A percentile compares a stretch with the other conserved stretches of the same genome.
These are phyloP conservation scores for Poeciliopsis infans DNA, from an alignment of 2,797 vertebrate genomes.

Conservation along the genomic window DNA sequence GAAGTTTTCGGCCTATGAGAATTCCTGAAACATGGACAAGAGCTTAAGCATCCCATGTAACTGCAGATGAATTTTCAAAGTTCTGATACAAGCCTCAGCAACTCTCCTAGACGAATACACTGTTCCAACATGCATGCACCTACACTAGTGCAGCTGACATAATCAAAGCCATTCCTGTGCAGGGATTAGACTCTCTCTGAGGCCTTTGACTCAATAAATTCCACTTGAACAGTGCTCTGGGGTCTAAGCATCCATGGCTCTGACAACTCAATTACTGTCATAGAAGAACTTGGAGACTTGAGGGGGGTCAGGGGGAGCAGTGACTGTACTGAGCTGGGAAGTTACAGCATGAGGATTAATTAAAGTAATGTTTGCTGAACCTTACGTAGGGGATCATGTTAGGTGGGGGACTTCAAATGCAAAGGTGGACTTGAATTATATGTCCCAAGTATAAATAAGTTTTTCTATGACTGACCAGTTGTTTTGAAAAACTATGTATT, in stretches of 20 bases:
- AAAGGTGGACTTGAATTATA: conserved; percentile 21
- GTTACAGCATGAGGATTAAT: conserved; percentile 61
- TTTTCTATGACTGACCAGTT: not conserved
- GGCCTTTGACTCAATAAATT: conserved; percentile 68
- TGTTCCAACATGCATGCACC: conserved; percentile 58
- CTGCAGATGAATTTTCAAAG: conserved; percentile 28
- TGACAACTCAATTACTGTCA: conserved; percentile 65
- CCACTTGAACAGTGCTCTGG: conserved; percentile 64
- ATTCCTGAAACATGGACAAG: not conserved
- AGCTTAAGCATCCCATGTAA: conserved; percentile 21
- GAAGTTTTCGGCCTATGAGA: not conserved
- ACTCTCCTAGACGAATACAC: conserved; percentile 47
- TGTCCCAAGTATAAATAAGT: conserved; percentile 4
- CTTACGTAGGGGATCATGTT: conserved; percentile 40
- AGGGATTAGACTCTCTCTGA: conserved; percentile 60
- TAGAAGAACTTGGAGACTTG: conserved; percentile 30
- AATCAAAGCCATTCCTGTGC: conserved; percentile 69
- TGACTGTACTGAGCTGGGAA: conserved; percentile 49
- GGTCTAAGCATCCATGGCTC: conserved; percentile 61
- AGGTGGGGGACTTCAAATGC: conserved; percentile 53
- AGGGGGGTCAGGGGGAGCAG: not conserved
- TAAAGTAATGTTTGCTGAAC: conserved; percentile 59
- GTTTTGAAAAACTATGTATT: not conserved
- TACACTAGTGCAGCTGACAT: conserved; percentile 54
- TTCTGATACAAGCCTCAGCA: conserved; percentile 33